Evolutionary conservation across 2,888 invertebrate species (phyloP).

Genomic region (Schizaphis graminum): DNA sequence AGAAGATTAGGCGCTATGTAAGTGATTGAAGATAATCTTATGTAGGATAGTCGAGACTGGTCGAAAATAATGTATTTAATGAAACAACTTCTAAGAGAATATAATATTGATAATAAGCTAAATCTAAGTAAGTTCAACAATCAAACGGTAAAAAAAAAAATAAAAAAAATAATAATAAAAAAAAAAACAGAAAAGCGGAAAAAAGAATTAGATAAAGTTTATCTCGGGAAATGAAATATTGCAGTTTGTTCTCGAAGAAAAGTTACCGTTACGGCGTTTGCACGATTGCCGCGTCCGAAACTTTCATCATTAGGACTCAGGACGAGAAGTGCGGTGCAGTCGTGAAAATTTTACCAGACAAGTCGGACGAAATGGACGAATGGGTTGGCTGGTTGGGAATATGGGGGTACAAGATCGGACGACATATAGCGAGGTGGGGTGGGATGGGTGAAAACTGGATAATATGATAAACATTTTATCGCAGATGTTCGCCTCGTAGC

Average conservation of each 20-base stretch:
- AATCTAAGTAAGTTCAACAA: conserved; percentile 41
- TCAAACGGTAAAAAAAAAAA: conserved; percentile 29
- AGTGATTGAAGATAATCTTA: not conserved
- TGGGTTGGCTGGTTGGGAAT: not conserved
- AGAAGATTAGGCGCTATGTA: not conserved
- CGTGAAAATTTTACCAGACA: conserved; percentile 50
- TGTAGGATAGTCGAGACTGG: not conserved
- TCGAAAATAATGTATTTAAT: not conserved
- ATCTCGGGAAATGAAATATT: conserved; percentile 53
- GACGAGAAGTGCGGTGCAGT: conserved; percentile 13
- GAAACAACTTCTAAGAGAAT: not conserved
- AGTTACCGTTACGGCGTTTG: conserved; percentile 55
- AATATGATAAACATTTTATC: conserved; percentile 64
- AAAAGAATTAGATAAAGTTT: conserved; percentile 61
- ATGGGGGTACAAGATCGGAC: not conserved
- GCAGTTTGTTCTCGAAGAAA: conserved; percentile 52
- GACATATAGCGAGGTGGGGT: not conserved
- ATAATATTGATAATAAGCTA: conserved; percentile 7
- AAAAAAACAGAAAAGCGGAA: not conserved
- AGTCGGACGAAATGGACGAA: conserved; percentile 28
- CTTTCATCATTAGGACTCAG: conserved; percentile 59
- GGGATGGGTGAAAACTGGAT: not conserved
- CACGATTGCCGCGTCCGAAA: conserved; percentile 59
- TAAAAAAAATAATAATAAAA: not conserved
- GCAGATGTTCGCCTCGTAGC: conserved; percentile 55